Evolutionary conservation across 2,113 vertebrate species (phyloP), one percentile per base, ranked within the genome.

Genomic region (Hydrochoerus hydrochaeris): DNA sequence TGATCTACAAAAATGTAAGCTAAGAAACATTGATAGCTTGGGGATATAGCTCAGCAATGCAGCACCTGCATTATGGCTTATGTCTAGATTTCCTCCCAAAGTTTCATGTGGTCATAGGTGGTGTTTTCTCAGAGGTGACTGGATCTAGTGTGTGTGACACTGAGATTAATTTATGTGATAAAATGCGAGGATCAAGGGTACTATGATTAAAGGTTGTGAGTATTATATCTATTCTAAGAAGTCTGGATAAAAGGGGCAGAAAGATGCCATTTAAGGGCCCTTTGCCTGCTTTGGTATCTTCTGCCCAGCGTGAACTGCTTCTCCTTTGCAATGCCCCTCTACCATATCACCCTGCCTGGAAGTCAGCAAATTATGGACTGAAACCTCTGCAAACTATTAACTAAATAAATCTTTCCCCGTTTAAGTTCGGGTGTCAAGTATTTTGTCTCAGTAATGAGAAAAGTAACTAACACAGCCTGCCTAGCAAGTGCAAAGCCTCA

Each of bases 1-100:
- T 80, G n/a, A 94, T 57, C 46, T 80, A 95, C 46, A 67, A 80
- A 95, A 94, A 16, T 85, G 28, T 69, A 62, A 95, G 49, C 38
- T 49, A 93, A 90, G 71, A 81, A 95, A 96, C 65, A 4, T 16
- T 88, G 62, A 54, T 54, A 14, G 5, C 73, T 44, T 77, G 44
- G 44, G 26, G 12, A 77, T 77, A 77, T 30, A 77, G 44, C 26
- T 14, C 73, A 77, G 26, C 7, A 30, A 28, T 77, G 28, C 73
- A 77, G 28, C 1, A 69, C 65, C 65, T 69, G 35, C n/a, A 17
- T 69, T 69, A 69, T n/a, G 35, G 65, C 16, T 69, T n/a, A n/a
- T n/a, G 65, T 69, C 65, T 35, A 69, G 65, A 69, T 69, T 16
- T n/a, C 2, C 16, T 35, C 14, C 32, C 65, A n/a, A 69, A 69